These are phyloP conservation scores for Brachynemurus nebulosus DNA, from an alignment of 2,888 invertebrate species.

Conservation along the genomic window DNA sequence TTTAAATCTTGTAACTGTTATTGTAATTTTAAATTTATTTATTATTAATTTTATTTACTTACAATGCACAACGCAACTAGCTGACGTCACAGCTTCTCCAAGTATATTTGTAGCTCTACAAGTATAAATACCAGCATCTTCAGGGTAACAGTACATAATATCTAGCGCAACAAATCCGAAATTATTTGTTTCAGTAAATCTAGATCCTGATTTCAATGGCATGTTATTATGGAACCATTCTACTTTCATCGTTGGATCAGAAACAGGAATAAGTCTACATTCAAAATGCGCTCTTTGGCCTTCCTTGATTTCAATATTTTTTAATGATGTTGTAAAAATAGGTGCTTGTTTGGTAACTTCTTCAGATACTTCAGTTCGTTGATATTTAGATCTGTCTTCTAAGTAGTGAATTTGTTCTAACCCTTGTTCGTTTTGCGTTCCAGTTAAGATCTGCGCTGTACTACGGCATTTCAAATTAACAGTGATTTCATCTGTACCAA, in stretches of 20 bases:
- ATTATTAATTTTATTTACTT: slow-evolving; percentile 25
- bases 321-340: slow-evolving; percentile 82
- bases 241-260: slow-evolving; percentile 84
- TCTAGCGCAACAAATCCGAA: slow-evolving; percentile 97
- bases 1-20: slow-evolving; percentile 6
- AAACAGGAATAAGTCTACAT: slow-evolving; percentile 85
- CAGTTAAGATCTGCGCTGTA: slow-evolving; percentile 67
- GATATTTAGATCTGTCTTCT: slow-evolving; percentile 70
- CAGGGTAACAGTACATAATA: slow-evolving; percentile 88
- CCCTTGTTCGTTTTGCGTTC: slow-evolving; percentile 77
- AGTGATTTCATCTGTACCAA: slow-evolving; percentile 77
- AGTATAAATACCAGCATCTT: slow-evolving; percentile 93
- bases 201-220: slow-evolving; percentile 81
- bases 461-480: slow-evolving; percentile 60
- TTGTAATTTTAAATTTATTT: slow-evolving; percentile 8
- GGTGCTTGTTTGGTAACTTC: slow-evolving; percentile 84
- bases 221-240: slow-evolving; percentile 92
- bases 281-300: slow-evolving; percentile 92
- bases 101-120: slow-evolving; percentile 83
- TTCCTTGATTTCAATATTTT: slow-evolving; percentile 85
- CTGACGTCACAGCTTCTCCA: slow-evolving; percentile 88
- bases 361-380: slow-evolving; percentile 58
- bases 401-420: slow-evolving; percentile 79
- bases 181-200: slow-evolving; percentile 91
- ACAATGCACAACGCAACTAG: slow-evolving; percentile 70